Evolutionary conservation across 2,888 invertebrate species (phyloP).

Genomic region (Xestobium rufovillosum): DNA sequence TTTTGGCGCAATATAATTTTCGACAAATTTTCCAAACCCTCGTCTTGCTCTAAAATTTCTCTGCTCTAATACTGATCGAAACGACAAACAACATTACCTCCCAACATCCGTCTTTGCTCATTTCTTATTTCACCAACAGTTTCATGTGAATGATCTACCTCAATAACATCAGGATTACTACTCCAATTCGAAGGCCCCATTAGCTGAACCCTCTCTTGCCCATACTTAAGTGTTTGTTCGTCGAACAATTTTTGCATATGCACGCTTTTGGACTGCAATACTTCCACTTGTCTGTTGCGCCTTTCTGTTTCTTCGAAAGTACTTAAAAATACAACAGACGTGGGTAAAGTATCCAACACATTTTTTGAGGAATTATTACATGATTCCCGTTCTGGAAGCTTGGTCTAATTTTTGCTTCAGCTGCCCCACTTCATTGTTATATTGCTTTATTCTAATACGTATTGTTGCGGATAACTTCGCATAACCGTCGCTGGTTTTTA

Average conservation of each 20-base stretch:
- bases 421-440: conserved; percentile 51
- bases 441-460: conserved; percentile 54
- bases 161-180: conserved; percentile 43
- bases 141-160: conserved; percentile 38
- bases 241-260: conserved; percentile 50
- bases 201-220: conserved; percentile 36
- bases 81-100: conserved; percentile 40
- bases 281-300: conserved; percentile 53
- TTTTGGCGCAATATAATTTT: conserved; percentile 70
- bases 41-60: conserved; percentile 60
- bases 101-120: conserved; percentile 53
- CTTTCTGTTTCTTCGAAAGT: conserved; percentile 56
- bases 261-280: conserved; percentile 51
- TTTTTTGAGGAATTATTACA: too few species aligned
- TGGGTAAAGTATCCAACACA: background rate
- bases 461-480: conserved; percentile 52
- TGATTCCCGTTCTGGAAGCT: conserved; percentile 40
- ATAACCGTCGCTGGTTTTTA: conserved; percentile 49
- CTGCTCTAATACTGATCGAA: background rate
- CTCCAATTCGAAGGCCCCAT: conserved; percentile 44
- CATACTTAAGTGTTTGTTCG: conserved; percentile 32
- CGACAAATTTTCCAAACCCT: conserved; percentile 65
- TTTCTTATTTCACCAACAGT: conserved; percentile 47
- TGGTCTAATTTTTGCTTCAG: conserved; percentile 50
- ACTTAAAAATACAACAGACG: conserved; percentile 35